Evolutionary conservation across 2,888 invertebrate genomes (phyloP).

Genomic region (Athetis lepigone): DNA sequence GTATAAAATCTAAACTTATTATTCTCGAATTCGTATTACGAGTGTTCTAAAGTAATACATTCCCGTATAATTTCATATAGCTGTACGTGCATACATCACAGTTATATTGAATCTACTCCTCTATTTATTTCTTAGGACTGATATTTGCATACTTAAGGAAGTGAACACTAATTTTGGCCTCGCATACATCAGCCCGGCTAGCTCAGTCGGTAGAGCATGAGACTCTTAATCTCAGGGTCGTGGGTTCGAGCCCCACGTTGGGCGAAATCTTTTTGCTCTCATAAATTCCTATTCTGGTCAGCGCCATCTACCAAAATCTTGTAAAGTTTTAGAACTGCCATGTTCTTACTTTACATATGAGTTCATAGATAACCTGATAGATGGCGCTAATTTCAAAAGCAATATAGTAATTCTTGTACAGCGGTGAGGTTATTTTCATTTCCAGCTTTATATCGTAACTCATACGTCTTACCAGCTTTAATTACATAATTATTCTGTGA

Average conservation of each 20-base stretch:
- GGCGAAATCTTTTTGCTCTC: conserved; percentile 78
- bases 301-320: conserved; percentile 33
- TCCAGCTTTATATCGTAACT: too few species aligned
- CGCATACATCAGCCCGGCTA: conserved; percentile 77
- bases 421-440: background rate
- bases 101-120: too few species aligned
- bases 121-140: too few species aligned
- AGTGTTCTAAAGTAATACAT: too few species aligned
- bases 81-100: too few species aligned
- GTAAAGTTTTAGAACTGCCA: background rate
- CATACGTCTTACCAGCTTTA: too few species aligned
- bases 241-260: conserved; percentile 92
- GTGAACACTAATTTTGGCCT: conserved; percentile 8
- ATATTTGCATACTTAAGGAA: background rate
- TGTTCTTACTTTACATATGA: background rate
- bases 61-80: too few species aligned
- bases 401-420: background rate
- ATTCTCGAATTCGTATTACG: too few species aligned
- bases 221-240: conserved; percentile 92
- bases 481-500: background rate
- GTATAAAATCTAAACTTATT: too few species aligned
- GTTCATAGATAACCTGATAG: conserved; percentile 3
- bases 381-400: conserved; percentile 15
- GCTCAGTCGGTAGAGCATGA: conserved; percentile 90
- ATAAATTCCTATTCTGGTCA: fast-evolving